These are phyloP conservation scores for Nematostella vectensis DNA, from an alignment of 92 coral and sea anemone genomes.

Conservation along the genomic window DNA sequence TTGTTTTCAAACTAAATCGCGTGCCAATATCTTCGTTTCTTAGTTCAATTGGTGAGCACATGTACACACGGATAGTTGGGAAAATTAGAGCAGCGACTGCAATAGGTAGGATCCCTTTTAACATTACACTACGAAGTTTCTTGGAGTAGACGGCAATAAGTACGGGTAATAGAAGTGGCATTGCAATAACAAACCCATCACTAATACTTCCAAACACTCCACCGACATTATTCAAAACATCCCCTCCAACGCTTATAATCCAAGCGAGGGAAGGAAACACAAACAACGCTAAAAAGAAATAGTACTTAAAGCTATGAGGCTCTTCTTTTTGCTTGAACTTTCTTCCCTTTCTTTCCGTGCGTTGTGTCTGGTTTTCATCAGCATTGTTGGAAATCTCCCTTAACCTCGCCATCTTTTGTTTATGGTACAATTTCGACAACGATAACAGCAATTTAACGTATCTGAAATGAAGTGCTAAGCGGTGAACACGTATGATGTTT, in stretches of 20 bases:
- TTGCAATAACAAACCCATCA: conserved; percentile 23
- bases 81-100: conserved; percentile 51
- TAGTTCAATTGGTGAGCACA: conserved; percentile 82
- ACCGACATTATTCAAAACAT: conserved; percentile 46
- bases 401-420: conserved; percentile 8
- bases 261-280: conserved; percentile 68
- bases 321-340: conserved; percentile 23
- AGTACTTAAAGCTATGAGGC: conserved; percentile 31
- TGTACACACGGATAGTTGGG: conserved; percentile 79
- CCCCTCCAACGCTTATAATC: conserved; percentile 61
- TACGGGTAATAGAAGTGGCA: conserved; percentile 30
- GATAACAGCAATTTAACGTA: too few species aligned
- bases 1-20: conserved; percentile 56
- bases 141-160: conserved; percentile 33
- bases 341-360: conserved; percentile 8
- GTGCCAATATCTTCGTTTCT: conserved; percentile 94
- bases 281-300: conserved; percentile 52
- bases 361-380: conserved; percentile 4
- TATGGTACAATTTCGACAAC: too few species aligned
- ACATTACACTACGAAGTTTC: conserved; percentile 34
- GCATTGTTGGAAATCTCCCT: conserved; percentile 1
- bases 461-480: too few species aligned
- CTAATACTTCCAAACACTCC: conserved; percentile 50
- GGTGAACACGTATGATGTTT: too few species aligned
- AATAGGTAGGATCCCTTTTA: conserved; percentile 46